phyloP scores from a whole-genome alignment of 2,113 vertebrate species.

The Sceloporus tristichus region DNA sequence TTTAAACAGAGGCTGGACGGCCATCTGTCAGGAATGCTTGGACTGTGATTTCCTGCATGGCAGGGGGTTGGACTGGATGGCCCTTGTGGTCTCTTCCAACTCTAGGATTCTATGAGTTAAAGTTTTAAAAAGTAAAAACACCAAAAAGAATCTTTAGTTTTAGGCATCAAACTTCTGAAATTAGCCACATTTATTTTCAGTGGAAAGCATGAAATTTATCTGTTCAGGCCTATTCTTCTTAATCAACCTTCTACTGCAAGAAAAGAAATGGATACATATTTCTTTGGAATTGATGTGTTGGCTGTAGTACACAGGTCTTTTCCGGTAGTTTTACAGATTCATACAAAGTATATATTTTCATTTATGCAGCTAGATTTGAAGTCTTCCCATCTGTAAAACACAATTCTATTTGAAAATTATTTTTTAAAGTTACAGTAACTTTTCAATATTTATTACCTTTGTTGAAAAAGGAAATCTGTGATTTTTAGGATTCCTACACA shows the following conservation, averaged over 20 bases:
- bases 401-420: background rate
- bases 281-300: background rate
- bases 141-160: background rate
- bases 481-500: background rate
- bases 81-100: too few species aligned
- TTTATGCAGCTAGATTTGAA: background rate
- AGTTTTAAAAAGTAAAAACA: background rate
- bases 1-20: too few species aligned
- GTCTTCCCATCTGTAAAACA: background rate
- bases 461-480: background rate
- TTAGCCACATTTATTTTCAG: background rate
- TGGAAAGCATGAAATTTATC: background rate
- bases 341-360: background rate
- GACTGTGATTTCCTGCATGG: too few species aligned
- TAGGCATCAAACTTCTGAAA: background rate
- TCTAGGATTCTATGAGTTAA: background rate
- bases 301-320: background rate
- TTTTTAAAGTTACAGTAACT: background rate
- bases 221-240: too few species aligned
- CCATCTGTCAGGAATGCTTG: too few species aligned
- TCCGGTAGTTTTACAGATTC: background rate
- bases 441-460: conserved; percentile 9
- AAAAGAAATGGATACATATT: background rate
- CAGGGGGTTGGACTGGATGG: too few species aligned
- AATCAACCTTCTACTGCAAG: too few species aligned